Percentiles rank a stretch among this genome's conserved stretches.
Conservation (phyloP, 2,888 invertebrate genomes). For the Osmoderma eremita region DNA sequence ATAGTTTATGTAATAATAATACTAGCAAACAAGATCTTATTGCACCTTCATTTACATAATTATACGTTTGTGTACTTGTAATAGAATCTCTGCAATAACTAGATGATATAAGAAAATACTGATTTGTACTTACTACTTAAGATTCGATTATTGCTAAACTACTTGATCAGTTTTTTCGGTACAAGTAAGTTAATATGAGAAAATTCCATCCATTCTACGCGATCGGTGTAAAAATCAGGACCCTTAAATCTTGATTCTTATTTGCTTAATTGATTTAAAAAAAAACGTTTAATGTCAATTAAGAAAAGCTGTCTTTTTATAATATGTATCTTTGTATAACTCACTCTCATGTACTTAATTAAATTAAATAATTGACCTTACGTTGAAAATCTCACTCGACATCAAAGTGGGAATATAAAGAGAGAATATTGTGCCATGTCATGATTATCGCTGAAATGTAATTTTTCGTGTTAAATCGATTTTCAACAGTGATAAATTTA, state of each 20-base stretch:
- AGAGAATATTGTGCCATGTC: constrained; percentile 26
- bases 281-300: constrained; percentile 29
- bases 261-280: constrained; percentile 37
- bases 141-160: constrained; percentile 8
- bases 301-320: constrained; percentile 33
- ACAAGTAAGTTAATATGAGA: constrained; percentile 48
- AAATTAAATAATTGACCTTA: constrained; percentile 1
- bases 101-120: too few species aligned
- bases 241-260: constrained; percentile 17
- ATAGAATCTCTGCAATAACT: too few species aligned
- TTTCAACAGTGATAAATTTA: constrained; percentile 35
- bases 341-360: constrained; percentile 31
- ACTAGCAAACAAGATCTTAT: background rate
- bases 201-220: constrained; percentile 48
- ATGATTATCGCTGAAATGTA: constrained; percentile 18
- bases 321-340: constrained; percentile 17
- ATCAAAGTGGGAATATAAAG: constrained; percentile 7
- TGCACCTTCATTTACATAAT: too few species aligned
- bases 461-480: constrained; percentile 24
- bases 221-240: constrained; percentile 23
- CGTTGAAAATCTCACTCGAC: constrained; percentile 25
- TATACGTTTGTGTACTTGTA: too few species aligned
- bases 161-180: constrained; percentile 34
- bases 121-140: too few species aligned
- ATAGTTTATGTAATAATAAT: constrained; percentile 18